Evolutionary conservation across 2,888 invertebrate genomes (phyloP).

Genomic region (Asteroscopus sphinx): DNA sequence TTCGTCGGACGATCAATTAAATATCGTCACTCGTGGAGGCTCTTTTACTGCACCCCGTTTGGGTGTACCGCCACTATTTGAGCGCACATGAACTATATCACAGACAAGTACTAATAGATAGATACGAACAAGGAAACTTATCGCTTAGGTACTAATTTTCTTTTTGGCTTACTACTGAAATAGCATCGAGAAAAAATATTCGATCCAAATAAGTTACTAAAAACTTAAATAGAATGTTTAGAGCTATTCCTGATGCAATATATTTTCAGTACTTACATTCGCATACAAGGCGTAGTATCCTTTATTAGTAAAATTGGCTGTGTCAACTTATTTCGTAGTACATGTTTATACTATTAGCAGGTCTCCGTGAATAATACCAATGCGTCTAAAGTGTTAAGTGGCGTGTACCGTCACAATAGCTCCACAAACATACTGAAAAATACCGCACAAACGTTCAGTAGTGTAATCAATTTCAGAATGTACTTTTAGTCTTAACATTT

Average conservation of each 20-base stretch:
- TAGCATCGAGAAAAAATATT: no score
- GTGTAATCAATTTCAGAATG: conserved; percentile 17
- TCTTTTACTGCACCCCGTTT: no score
- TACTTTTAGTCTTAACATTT: conserved; percentile 17
- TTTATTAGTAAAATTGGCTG: conserved; percentile 40
- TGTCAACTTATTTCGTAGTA: conserved; percentile 49
- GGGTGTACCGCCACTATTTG: no score
- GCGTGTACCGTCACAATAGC: conserved; percentile 48
- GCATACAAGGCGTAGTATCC: neutral
- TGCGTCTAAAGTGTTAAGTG: conserved; percentile 59
- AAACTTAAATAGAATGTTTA: no score
- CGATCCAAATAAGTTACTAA: no score
- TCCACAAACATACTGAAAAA: conserved; percentile 40
- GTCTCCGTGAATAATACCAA: conserved; percentile 48
- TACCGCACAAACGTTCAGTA: conserved; percentile 2
- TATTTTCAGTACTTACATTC: neutral
- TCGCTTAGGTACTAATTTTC: no score
- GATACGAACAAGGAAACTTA: no score
- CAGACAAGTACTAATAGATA: no score
- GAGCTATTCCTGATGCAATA: conserved; percentile 2
- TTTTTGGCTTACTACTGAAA: no score
- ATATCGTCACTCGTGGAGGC: no score
- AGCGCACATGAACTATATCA: no score
- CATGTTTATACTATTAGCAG: conserved; percentile 63
- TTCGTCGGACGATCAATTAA: no score